These are phyloP conservation scores for Sepioteuthis lessoniana DNA, from an alignment of 2,888 invertebrate species.

Conservation along the genomic window DNA sequence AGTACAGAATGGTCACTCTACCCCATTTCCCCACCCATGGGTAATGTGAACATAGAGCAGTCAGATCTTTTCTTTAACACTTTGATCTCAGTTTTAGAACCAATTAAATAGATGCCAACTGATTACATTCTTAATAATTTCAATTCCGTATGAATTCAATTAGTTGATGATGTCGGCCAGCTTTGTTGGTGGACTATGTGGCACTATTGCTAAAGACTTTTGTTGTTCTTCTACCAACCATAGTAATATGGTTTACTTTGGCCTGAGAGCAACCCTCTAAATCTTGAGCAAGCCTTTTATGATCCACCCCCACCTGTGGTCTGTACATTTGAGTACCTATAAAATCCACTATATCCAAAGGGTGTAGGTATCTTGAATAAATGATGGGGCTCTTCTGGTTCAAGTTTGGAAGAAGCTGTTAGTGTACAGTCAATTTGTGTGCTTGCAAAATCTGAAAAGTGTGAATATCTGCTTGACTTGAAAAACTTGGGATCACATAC, in stretches of 20 bases:
- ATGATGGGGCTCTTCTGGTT: not conserved
- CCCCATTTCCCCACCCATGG: not conserved
- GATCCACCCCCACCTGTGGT: not conserved
- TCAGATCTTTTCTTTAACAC: constrained; percentile 8
- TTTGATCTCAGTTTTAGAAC: not conserved
- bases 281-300: not conserved
- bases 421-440: not conserved
- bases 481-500: constrained; percentile 33
- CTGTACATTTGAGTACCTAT: constrained; percentile 15
- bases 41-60: not conserved
- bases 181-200: not conserved
- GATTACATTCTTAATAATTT: constrained; percentile 8
- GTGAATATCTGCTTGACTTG: not conserved
- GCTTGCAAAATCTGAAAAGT: not conserved
- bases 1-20: not conserved
- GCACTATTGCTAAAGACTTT: not conserved
- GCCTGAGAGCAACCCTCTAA: not conserved
- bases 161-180: not conserved
- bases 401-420: not conserved
- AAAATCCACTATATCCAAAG: not conserved
- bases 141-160: not conserved
- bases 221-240: not conserved
- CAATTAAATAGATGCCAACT: constrained; percentile 1
- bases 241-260: not conserved
- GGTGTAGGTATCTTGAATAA: not conserved